Evolutionary conservation across 2,113 vertebrate genomes (phyloP).

Genomic region (Stegastes partitus): DNA sequence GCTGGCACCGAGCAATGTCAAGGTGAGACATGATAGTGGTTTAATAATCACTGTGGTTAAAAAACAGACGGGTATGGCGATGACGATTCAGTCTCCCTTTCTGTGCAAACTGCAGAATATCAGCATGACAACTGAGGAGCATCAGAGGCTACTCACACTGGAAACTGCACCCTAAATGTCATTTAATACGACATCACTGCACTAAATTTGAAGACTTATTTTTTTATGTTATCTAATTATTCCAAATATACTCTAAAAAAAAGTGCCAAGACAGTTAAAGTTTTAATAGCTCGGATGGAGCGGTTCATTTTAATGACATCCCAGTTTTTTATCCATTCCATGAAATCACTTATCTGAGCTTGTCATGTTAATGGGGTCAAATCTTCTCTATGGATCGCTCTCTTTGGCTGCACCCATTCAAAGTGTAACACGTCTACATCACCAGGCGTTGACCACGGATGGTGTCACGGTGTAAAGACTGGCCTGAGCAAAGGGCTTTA

Average conservation of each 20-base stretch:
- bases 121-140: neutral
- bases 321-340: too few species aligned
- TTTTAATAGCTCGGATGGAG: too few species aligned
- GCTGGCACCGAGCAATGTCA: constrained; percentile 38
- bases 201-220: neutral
- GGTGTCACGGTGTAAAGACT: too few species aligned
- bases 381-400: neutral
- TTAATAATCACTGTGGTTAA: constrained; percentile 6
- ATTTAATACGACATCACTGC: neutral
- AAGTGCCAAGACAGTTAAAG: too few species aligned
- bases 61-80: neutral
- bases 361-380: neutral
- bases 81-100: neutral
- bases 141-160: neutral
- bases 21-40: neutral
- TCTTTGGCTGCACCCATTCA: neutral
- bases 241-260: too few species aligned
- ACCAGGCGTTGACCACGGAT: neutral
- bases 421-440: neutral
- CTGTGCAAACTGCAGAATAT: neutral
- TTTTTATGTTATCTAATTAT: too few species aligned
- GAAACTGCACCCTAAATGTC: neutral
- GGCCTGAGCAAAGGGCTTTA: too few species aligned
- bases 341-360: neutral
- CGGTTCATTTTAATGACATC: too few species aligned